Percentiles rank a stretch among this genome's conserved stretches.
These are phyloP conservation scores for Eleutherodactylus coqui DNA, from an alignment of 2,797 vertebrate genomes.

Conservation along the genomic window DNA sequence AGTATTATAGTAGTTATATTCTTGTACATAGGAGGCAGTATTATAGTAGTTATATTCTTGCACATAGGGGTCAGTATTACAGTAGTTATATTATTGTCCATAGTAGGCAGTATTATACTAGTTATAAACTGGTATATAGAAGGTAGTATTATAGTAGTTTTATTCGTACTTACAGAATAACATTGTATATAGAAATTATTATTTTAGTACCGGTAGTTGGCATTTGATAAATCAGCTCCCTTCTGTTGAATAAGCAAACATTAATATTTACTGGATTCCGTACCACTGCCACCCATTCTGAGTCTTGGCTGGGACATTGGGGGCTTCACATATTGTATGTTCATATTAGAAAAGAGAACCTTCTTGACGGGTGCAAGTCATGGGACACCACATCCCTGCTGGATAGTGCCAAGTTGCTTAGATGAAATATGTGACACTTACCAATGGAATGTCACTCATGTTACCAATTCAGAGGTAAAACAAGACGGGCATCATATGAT, in stretches of 20 bases:
- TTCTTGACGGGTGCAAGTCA: neutral
- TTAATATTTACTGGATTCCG: too few relatives aligned
- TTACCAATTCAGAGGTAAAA: neutral
- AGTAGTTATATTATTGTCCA: slow-evolving; percentile 1
- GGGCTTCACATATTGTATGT: neutral
- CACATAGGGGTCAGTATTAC: neutral
- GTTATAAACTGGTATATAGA: slow-evolving; percentile 4
- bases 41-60: slow-evolving; percentile 6
- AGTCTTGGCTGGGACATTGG: neutral
- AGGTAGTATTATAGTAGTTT: neutral
- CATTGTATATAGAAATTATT: too few relatives aligned
- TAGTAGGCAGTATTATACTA: slow-evolving; percentile 13
- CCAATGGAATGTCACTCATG: neutral
- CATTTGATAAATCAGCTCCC: too few relatives aligned
- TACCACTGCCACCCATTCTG: neutral
- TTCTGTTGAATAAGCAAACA: too few relatives aligned
- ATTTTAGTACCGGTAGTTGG: too few relatives aligned
- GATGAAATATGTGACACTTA: neutral
- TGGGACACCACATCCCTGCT: neutral
- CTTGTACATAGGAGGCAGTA: neutral
- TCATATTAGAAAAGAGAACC: neutral
- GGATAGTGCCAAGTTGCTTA: neutral
- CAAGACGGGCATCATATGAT: neutral
- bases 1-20: slow-evolving; percentile 15
- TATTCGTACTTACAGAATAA: neutral